These are phyloP conservation scores for Pristionchus fissidentatus DNA, from an alignment of 2,888 invertebrate genomes.

Conservation along the genomic window DNA sequence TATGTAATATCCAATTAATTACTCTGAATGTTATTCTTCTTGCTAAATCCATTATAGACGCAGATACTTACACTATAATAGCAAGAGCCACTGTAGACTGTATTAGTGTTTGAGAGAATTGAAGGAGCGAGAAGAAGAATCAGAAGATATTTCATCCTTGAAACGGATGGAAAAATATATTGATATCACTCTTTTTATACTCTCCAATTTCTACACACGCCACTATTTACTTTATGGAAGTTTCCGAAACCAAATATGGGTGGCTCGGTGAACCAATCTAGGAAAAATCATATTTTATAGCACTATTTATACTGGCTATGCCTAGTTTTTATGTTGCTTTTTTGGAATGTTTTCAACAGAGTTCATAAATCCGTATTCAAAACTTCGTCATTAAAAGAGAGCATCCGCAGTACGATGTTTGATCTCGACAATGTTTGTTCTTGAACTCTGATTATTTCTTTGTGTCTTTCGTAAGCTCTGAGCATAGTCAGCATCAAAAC, in stretches of 20 bases:
- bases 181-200: neutral
- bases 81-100: neutral
- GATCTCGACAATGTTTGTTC: too few relatives aligned
- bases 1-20: too few relatives aligned
- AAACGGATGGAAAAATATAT: neutral
- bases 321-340: neutral
- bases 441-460: too few relatives aligned
- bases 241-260: neutral
- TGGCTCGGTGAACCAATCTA: neutral
- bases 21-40: too few relatives aligned
- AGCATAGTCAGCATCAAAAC: too few relatives aligned
- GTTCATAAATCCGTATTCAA: neutral
- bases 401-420: neutral
- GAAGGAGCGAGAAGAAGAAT: neutral
- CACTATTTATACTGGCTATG: neutral
- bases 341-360: neutral
- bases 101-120: neutral
- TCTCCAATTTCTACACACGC: neutral
- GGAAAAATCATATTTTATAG: neutral
- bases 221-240: neutral
- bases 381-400: neutral
- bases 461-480: too few relatives aligned
- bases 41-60: too few relatives aligned
- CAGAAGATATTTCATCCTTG: neutral
- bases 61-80: neutral